Percentiles rank a stretch among this genome's conserved stretches.
These are phyloP conservation scores for Onychostoma macrolepis DNA, from an alignment of 2,113 vertebrate genomes.

Conservation along the genomic window DNA sequence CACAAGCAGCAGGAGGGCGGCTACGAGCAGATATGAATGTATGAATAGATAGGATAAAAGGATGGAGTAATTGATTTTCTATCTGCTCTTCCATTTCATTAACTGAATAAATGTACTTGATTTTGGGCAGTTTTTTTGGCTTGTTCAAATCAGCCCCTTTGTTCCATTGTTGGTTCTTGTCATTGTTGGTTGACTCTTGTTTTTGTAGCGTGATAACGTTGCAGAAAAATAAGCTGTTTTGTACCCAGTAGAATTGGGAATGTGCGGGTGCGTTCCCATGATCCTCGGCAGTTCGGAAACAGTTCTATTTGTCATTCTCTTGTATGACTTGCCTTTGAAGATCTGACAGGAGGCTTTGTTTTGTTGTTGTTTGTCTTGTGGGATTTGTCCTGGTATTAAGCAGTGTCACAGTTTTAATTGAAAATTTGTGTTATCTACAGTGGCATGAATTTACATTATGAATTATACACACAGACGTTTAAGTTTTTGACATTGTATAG, in stretches of 20 bases:
- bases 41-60: constrained; percentile 79
- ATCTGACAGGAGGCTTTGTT: constrained; percentile 34
- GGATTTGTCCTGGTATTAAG: constrained; percentile 9
- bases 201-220: constrained; percentile 60
- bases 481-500: neutral
- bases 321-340: constrained; percentile 29
- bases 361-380: constrained; percentile 38
- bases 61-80: constrained; percentile 83
- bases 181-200: constrained; percentile 41
- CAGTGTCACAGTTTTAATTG: constrained; percentile 28
- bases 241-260: constrained; percentile 2
- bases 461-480: neutral
- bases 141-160: constrained; percentile 59
- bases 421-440: neutral
- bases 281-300: neutral
- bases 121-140: constrained; percentile 51
- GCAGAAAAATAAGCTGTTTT: constrained; percentile 13
- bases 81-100: constrained; percentile 78
- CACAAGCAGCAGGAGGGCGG: constrained; percentile 68
- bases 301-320: constrained; percentile 30
- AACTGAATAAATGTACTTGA: constrained; percentile 72
- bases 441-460: neutral
- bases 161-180: constrained; percentile 65
- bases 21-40: constrained; percentile 77
- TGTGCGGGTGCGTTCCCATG: constrained; percentile 22